Base-by-base conservation (phyloP, 2,797 vertebrate genomes). In the Hydrolagus colliei region DNA sequence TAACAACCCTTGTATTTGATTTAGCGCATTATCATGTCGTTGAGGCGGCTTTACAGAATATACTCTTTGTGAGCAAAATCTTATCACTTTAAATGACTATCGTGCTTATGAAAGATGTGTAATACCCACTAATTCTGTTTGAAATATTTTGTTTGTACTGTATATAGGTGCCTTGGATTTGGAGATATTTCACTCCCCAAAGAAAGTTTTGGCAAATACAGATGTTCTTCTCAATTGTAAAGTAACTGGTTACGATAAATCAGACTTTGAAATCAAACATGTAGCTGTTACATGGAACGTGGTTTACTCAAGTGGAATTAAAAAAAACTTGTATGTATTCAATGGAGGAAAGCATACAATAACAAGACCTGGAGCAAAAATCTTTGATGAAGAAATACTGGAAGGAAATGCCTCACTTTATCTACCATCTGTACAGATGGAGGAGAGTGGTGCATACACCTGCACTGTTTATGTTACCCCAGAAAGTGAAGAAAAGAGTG, bases 371-470 rank as follows among this genome's bases (percentile, higher is more conserved):
- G 77, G 77, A 14, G 61, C 77, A 22, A 62, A 79, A 61, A 63
- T 79, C 2, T 79, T 65, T 63, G 77, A 79, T 12, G 61, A 63
- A 0, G 77, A 11, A 20, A 22, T 79, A 79, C 52, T 5, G 61
- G 63, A 79, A 22, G 77, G 77, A 63, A 79, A 79, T 79, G 77
- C 77, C 63, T 79, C 77, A 12, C 77, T 79, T 63, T 79, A 79
- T 22, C 77, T 79, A 22, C 77, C 77, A 27, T 63, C 62, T n/a
- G 22, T 79, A 63, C 61, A 79, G 16, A 11, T 63, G 13, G 14
- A 32, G 13, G 77, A 79, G 63, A 61, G 22, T 63, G 77, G 77
- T 62, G 27, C 1, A 22, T 79, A 79, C 22, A 62, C 52, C n/a
- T 79, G 77, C 77, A 63, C 10, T 63, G 77, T 79, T 63, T 63